phyloP scores from a whole-genome alignment of 2,113 vertebrate genomes.

The Uropsilus gracilis region DNA sequence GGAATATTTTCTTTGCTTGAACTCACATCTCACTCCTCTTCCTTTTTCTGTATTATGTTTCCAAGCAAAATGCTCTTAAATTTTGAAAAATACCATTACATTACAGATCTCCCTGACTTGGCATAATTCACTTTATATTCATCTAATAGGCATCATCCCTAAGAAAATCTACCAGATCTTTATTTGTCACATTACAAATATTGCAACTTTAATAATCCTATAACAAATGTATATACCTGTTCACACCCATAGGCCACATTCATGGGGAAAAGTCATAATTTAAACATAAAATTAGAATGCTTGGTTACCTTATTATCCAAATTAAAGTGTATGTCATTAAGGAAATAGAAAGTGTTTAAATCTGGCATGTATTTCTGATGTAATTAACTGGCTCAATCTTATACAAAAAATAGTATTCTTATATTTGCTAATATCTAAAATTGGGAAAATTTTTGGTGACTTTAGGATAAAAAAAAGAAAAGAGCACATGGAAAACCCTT shows the following conservation, averaged over 20 bases:
- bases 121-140: not conserved
- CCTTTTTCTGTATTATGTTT: not conserved
- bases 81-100: not conserved
- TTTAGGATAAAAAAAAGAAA: constrained; percentile 45
- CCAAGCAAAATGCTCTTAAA: not conserved
- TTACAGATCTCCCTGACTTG: not conserved
- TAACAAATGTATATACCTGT: not conserved
- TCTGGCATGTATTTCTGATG: not conserved
- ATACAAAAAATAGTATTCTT: not conserved
- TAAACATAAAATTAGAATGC: not conserved
- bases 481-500: constrained; percentile 59
- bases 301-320: not conserved
- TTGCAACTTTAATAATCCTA: not conserved
- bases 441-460: constrained; percentile 33
- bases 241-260: not conserved
- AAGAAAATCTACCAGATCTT: not conserved
- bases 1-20: not conserved
- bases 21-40: not conserved
- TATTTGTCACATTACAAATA: not conserved
- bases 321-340: not conserved
- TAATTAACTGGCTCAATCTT: not conserved
- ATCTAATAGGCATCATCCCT: not conserved
- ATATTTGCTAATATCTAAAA: constrained; percentile 33
- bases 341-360: not conserved
- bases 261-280: not conserved